These are phyloP conservation scores for Tricholauxania praeusta DNA, from an alignment of 2,888 invertebrate species.

Conservation along the genomic window DNA sequence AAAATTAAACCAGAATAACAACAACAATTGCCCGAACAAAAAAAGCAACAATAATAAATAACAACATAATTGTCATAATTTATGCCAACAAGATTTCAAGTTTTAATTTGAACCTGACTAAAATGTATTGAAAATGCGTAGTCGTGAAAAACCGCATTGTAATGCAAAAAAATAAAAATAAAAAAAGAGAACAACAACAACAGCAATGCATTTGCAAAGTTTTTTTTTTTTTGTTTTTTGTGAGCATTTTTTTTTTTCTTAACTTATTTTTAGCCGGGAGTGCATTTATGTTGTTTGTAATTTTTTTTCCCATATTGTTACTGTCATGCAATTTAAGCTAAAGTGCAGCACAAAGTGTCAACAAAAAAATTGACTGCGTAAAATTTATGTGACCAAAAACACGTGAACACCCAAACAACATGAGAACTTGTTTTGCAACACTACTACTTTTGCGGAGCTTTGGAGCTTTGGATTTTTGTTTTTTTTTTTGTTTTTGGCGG, in stretches of 20 bases:
- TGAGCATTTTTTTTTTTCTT: neutral
- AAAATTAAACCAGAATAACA: neutral
- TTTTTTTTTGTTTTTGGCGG: constrained; percentile 16
- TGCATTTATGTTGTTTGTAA: neutral
- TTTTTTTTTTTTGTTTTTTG: too few species aligned
- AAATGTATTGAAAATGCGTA: constrained; percentile 21
- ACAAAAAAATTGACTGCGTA: neutral
- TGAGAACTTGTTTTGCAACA: constrained; percentile 26
- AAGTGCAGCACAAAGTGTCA: constrained; percentile 9
- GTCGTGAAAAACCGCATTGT: constrained; percentile 5
- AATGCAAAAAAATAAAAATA: neutral
- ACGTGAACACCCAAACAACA: constrained; percentile 8
- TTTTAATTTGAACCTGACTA: constrained; percentile 18
- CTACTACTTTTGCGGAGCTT: neutral
- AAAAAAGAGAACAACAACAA: constrained; percentile 3
- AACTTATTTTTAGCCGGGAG: neutral
- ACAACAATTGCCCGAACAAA: too few species aligned
- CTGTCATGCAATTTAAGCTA: constrained; percentile 10
- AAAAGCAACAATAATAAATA: constrained; percentile 4
- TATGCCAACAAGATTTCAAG: constrained; percentile 25
- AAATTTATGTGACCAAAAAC: constrained; percentile 4
- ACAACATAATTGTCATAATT: constrained; percentile 20
- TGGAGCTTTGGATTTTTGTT: neutral
- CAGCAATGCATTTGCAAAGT: neutral
- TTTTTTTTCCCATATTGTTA: constrained; percentile 3